These are phyloP conservation scores for Lamprologus tigripictilis DNA, from an alignment of 2,113 vertebrate species.

Conservation along the genomic window DNA sequence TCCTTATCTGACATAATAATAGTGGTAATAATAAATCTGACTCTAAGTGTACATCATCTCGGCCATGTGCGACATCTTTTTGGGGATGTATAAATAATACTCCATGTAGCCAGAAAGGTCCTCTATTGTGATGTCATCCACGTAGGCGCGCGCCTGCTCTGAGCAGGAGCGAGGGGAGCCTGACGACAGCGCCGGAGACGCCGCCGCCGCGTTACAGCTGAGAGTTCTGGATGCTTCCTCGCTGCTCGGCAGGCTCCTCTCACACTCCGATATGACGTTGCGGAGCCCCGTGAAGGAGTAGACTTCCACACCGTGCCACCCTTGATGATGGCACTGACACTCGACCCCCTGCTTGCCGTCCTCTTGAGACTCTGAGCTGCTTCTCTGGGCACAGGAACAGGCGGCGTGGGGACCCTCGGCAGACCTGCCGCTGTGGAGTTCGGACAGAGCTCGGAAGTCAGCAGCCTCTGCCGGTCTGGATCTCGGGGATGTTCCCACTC, in stretches of 20 bases:
- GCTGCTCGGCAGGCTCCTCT: conserved; percentile 57
- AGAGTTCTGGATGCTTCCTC: conserved; percentile 80
- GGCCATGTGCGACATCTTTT: conserved; percentile 99
- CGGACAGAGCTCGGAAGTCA: conserved; percentile 83
- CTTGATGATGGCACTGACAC: conserved; percentile 60
- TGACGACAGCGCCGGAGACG: conserved; percentile 11
- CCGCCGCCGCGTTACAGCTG: not conserved
- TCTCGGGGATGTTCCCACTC: not conserved
- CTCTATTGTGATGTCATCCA: conserved; percentile 97
- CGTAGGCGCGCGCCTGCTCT: conserved; percentile 88
- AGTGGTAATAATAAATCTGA: not conserved
- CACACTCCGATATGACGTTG: conserved; percentile 76
- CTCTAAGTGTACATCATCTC: conserved; percentile 99
- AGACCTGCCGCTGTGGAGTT: conserved; percentile 63
- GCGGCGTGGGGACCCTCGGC: not conserved
- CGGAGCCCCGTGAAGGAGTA: conserved; percentile 94
- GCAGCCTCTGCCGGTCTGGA: conserved; percentile 13
- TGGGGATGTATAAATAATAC: conserved; percentile 95
- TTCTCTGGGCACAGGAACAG: conserved; percentile 6
- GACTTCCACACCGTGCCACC: conserved; percentile 86
- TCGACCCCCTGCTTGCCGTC: not conserved
- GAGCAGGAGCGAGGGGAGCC: conserved; percentile 91
- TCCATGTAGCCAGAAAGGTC: conserved; percentile 98
- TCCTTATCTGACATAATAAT: not conserved
- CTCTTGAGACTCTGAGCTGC: not conserved